Percentiles rank a stretch among this genome's conserved stretches.
These are phyloP conservation scores for Anguilla pacifica DNA, from an alignment of 2,797 vertebrate genomes.

Conservation along the genomic window DNA sequence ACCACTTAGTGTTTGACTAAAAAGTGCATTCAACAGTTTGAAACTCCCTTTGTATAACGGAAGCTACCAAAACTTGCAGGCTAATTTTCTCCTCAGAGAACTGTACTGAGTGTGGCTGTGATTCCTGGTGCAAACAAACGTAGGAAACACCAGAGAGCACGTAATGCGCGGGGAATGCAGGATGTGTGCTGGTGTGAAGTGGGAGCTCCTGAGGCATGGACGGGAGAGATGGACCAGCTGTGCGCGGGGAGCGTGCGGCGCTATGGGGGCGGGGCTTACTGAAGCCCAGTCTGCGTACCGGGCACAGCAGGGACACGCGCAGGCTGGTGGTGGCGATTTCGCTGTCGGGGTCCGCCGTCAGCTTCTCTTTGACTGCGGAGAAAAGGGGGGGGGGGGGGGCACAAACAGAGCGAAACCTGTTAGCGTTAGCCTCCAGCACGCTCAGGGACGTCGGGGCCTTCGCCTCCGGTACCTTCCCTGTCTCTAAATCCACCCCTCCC, in stretches of 20 bases:
- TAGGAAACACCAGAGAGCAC: not conserved
- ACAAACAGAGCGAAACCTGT: not conserved
- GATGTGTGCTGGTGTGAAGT: too few relatives aligned
- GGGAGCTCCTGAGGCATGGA: not conserved
- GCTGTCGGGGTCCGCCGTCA: constrained; percentile 96
- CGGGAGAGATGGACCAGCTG: not conserved
- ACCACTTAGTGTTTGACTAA: not conserved
- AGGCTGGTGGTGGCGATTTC: constrained; percentile 98
- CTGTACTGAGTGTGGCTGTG: not conserved
- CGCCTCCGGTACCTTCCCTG: not conserved
- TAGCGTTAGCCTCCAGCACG: not conserved
- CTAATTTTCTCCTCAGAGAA: not conserved
- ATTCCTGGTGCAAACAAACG: not conserved
- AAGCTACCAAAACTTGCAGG: not conserved
- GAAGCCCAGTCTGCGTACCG: constrained; percentile 73
- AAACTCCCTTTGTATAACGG: not conserved
- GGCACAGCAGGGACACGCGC: constrained; percentile 95
- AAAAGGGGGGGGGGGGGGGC: constrained; percentile 35
- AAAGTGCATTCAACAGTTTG: not conserved
- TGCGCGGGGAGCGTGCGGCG: not conserved
- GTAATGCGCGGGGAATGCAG: not conserved
- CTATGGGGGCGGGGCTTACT: not conserved
- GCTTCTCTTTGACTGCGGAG: constrained; percentile 91
- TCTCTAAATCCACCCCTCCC: not conserved
- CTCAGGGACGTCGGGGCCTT: not conserved